Evolutionary conservation across 1,140 invertebrate genomes (phyloP), one percentile per base, ranked within the genome.

Genomic region (Ruditapes philippinarum): DNA sequence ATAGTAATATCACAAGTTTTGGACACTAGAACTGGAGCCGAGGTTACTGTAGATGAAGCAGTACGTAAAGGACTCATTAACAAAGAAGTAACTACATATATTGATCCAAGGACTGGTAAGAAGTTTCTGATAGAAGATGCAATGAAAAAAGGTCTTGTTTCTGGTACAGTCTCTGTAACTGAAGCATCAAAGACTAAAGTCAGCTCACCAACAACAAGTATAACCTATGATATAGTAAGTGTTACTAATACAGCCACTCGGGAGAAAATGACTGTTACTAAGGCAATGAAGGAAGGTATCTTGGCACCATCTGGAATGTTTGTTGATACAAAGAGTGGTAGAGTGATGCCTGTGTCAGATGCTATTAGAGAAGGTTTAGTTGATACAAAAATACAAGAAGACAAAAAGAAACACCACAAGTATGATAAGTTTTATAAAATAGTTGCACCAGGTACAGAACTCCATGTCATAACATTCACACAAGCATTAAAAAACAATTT

Each of bases 291-390:
- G 22, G 93, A 79, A 73, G 93, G 95, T 14, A 91, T 96, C 45
- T 91, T 96, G 42, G 94, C 95, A 88, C 93, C 93, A 36, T 91
- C 93, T 65, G 94, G 94, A n/a, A 92, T 92, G 81, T 93, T 91
- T 85, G 86, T 97, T 22, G 98, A 99, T 96, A 97, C 98, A n/a
- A 97, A 97, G 93, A 97, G 97, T 88, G 98, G 98, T 88, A 97
- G 98, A 91, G 95, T 97, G 0, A 93, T 98, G 14, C 97, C 97
- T 36, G 96, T 98, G 7, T 96, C 97, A 80, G 98, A 99, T 95
- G 98, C 98, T 9, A 96, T 98, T 49, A 97, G 97, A 88, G 96
- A 97, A 93, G 98, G 98, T 89, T 96, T 98, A 62, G 98, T 99
- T 86, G 97, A 98, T 92, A 96, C 97, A 0, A 96, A 97, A 91